Conservation (phyloP, 2,113 vertebrate genomes). For the Gadus macrocephalus region DNA sequence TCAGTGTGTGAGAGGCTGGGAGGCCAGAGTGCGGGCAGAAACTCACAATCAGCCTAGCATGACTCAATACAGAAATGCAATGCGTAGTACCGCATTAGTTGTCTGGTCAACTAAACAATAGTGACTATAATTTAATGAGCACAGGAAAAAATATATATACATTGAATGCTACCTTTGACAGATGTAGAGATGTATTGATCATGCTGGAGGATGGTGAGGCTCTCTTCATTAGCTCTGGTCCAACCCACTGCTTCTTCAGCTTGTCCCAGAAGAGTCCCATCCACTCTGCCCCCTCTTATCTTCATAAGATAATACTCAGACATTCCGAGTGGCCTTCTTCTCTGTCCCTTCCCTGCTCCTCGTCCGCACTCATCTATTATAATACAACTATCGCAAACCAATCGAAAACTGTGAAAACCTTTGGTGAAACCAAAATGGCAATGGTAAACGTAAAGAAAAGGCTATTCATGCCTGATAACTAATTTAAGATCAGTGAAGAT, state of each 20-base stretch:
- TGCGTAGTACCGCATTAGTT: neutral
- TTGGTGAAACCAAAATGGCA: no score
- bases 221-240: slow-evolving; percentile 54
- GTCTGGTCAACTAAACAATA: neutral
- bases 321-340: slow-evolving; percentile 60
- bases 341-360: slow-evolving; percentile 61
- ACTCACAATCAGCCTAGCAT: slow-evolving; percentile 46
- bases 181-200: slow-evolving; percentile 33
- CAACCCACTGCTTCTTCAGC: slow-evolving; percentile 55
- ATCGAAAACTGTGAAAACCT: slow-evolving; percentile 4
- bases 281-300: slow-evolving; percentile 58
- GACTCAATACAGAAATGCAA: slow-evolving; percentile 36
- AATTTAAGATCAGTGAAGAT: slow-evolving; percentile 48
- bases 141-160: neutral
- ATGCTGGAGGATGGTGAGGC: slow-evolving; percentile 37
- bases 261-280: slow-evolving; percentile 67
- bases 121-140: neutral
- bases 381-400: slow-evolving; percentile 16
- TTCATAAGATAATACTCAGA: slow-evolving; percentile 50
- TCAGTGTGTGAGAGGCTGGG: slow-evolving; percentile 53
- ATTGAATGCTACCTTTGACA: neutral
- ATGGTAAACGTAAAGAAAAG: no score
- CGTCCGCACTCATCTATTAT: slow-evolving; percentile 51
- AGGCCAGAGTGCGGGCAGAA: slow-evolving; percentile 60
- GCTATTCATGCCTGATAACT: slow-evolving; percentile 1